Evolutionary conservation across 2,113 vertebrate species (phyloP).

Genomic region (Apeltes quadracus): DNA sequence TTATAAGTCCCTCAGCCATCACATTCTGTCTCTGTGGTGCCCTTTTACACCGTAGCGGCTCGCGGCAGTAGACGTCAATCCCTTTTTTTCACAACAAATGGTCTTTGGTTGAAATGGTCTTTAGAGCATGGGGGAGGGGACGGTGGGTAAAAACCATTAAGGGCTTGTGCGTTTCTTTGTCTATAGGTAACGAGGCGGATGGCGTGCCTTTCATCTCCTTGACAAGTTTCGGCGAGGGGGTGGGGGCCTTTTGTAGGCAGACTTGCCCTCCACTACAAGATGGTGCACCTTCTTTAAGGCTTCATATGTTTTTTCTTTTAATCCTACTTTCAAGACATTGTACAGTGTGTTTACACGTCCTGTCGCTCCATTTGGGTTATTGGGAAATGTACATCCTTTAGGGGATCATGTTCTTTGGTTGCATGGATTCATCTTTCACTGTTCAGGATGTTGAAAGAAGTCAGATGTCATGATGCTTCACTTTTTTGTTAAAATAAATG

Average conservation of each 20-base stretch:
- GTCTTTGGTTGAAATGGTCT: background rate
- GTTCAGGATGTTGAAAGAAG: slow-evolving; percentile 12
- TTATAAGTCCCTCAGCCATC: background rate
- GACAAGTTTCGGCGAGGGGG: background rate
- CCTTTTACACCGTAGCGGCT: too few relatives aligned
- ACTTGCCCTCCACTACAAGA: background rate
- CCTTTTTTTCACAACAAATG: background rate
- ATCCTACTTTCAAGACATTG: background rate
- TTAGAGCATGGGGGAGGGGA: background rate
- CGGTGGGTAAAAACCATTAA: background rate
- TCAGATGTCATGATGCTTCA: too few relatives aligned
- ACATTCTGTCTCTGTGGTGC: too few relatives aligned
- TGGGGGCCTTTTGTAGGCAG: background rate
- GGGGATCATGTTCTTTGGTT: background rate
- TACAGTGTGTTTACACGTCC: background rate
- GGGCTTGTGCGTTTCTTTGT: slow-evolving; percentile 35
- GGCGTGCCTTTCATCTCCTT: slow-evolving; percentile 14
- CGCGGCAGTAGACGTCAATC: background rate
- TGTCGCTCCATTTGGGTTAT: background rate
- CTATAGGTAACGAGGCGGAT: slow-evolving; percentile 12
- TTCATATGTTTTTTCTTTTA: background rate
- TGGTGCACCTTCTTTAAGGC: background rate
- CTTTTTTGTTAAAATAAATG: too few relatives aligned
- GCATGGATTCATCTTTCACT: background rate
- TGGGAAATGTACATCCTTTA: background rate